Percentiles rank a stretch among this genome's conserved stretches.
These are phyloP conservation scores for Meloidogyne floridensis DNA, from an alignment of 1,140 invertebrate genomes.

Conservation along the genomic window DNA sequence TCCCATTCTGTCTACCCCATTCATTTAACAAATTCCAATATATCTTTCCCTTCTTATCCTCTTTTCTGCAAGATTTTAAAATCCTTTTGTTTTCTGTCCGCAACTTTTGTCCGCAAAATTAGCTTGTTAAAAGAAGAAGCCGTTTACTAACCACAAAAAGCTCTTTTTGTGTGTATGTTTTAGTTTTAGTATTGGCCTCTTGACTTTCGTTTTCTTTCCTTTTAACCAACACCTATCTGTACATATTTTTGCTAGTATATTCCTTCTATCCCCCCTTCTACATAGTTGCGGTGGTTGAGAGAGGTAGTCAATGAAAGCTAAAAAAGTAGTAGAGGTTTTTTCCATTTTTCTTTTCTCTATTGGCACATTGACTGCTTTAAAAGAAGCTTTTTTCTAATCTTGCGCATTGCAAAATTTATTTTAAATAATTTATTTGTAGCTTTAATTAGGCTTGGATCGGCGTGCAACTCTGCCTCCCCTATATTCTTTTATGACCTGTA, in stretches of 20 bases:
- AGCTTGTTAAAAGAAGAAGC: neutral
- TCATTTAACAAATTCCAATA: neutral
- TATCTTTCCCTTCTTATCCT: no score
- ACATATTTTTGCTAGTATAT: neutral
- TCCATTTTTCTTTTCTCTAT: neutral
- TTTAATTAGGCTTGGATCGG: no score
- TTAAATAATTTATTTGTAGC: neutral
- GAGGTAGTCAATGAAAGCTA: conserved; percentile 1
- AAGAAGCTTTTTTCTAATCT: neutral
- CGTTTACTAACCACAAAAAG: neutral
- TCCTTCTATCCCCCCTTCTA: neutral
- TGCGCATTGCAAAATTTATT: neutral
- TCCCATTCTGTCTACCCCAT: neutral
- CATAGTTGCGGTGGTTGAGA: neutral
- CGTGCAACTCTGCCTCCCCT: no score
- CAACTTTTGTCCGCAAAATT: neutral
- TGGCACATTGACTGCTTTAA: neutral
- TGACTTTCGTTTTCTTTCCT: neutral
- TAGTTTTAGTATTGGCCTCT: neutral
- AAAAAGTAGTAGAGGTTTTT: neutral
- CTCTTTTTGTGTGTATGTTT: neutral
- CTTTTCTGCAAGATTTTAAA: no score
- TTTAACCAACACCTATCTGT: no score
- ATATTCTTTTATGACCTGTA: no score
- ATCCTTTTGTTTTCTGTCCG: neutral